These are phyloP conservation scores for Ephestia elutella DNA, from an alignment of 1,140 invertebrate species.

Conservation along the genomic window DNA sequence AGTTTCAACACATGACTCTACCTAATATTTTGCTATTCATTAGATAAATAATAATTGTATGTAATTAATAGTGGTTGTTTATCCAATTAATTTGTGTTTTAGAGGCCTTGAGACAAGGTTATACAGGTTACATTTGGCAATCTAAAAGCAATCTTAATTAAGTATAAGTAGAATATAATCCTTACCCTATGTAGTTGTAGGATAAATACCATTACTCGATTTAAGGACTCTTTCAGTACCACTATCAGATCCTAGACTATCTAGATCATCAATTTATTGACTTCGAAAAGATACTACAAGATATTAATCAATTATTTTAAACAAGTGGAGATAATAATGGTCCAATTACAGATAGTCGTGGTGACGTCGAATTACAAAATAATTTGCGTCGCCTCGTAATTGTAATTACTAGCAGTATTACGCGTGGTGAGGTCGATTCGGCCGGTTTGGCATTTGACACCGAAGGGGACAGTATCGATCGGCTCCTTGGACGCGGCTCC, in stretches of 20 bases:
- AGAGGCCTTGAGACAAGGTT: too few relatives aligned
- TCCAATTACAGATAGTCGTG: constrained; percentile 30
- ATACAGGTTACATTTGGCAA: too few relatives aligned
- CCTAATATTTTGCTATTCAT: too few relatives aligned
- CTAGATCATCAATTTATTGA: background rate
- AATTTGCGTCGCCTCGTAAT: constrained; percentile 29
- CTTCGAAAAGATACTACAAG: background rate
- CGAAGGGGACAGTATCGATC: constrained; percentile 18
- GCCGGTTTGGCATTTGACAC: constrained; percentile 28
- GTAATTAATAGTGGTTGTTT: too few relatives aligned
- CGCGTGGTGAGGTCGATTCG: background rate
- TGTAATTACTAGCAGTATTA: background rate
- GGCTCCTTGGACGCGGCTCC: background rate
- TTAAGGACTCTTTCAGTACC: too few relatives aligned
- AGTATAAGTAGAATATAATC: too few relatives aligned
- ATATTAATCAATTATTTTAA: background rate
- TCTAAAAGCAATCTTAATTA: too few relatives aligned
- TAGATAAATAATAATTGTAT: too few relatives aligned
- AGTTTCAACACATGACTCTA: too few relatives aligned
- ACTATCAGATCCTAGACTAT: background rate
- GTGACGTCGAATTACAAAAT: constrained; percentile 57
- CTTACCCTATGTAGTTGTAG: too few relatives aligned
- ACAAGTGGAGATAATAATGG: background rate
- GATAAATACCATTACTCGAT: too few relatives aligned
- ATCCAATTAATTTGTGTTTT: too few relatives aligned